Percentiles rank a stretch among this genome's conserved stretches.
Conservation (phyloP, 2,113 vertebrate genomes). For the Arizona elegans region DNA sequence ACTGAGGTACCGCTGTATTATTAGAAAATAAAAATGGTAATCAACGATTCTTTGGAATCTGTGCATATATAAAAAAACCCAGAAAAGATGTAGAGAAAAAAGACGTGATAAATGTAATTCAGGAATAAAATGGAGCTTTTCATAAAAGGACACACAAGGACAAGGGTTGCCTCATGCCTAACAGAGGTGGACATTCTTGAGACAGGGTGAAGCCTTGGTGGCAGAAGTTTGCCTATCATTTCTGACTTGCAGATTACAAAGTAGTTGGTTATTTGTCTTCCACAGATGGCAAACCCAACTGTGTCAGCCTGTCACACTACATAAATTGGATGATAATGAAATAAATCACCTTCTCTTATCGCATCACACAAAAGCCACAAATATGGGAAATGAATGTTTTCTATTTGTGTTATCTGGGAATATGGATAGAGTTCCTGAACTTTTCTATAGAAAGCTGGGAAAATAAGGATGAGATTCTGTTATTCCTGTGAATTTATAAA, state of each 20-base stretch:
- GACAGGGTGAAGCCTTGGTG: background rate
- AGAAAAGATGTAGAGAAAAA: background rate
- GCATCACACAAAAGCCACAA: constrained; percentile 23
- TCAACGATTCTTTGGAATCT: background rate
- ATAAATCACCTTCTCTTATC: constrained; percentile 8
- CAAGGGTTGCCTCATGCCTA: background rate
- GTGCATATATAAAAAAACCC: background rate
- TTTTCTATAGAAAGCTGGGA: background rate
- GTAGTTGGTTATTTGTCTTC: constrained; percentile 49
- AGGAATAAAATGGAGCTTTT: background rate
- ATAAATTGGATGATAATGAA: constrained; percentile 14
- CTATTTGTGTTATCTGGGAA: constrained; percentile 26
- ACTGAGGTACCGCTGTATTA: background rate
- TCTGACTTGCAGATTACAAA: constrained; percentile 35
- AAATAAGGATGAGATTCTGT: background rate
- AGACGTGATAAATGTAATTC: background rate
- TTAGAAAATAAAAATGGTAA: background rate
- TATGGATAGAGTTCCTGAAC: constrained; percentile 15
- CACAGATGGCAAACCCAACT: constrained; percentile 43
- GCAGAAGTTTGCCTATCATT: constrained; percentile 19
- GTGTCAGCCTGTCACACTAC: constrained; percentile 2
- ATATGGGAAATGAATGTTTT: constrained; percentile 21
- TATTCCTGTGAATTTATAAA: constrained; percentile 19
- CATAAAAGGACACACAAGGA: background rate
- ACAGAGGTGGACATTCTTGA: background rate